These are phyloP conservation scores for Puffinus mauretanicus DNA, from an alignment of 2,113 vertebrate species.

Conservation along the genomic window DNA sequence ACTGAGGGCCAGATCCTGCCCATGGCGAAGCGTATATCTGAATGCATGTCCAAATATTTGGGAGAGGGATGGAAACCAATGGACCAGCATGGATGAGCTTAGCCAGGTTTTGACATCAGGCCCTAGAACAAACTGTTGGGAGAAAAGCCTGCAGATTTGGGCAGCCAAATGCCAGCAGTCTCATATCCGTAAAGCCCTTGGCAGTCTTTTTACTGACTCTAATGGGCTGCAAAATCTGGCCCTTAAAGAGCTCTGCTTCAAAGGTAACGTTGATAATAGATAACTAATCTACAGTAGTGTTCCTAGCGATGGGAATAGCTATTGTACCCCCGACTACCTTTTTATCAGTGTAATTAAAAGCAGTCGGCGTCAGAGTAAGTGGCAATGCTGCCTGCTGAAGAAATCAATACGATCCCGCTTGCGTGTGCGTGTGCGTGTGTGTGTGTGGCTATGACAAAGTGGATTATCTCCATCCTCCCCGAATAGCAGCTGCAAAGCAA, in stretches of 20 bases:
- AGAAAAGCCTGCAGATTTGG: not conserved
- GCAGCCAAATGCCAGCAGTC: not conserved
- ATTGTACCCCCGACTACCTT: rapidly evolving
- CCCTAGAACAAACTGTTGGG: not conserved
- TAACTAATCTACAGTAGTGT: not conserved
- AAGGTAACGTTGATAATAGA: rapidly evolving
- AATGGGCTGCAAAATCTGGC: not conserved
- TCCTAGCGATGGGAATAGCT: not conserved
- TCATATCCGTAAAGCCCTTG: rapidly evolving
- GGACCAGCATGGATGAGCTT: not conserved
- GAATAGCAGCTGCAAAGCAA: slow-evolving; percentile 4
- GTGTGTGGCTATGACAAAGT: not conserved
- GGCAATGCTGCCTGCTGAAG: not conserved
- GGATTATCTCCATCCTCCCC: slow-evolving; percentile 54
- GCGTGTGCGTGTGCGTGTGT: not conserved
- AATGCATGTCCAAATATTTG: rapidly evolving
- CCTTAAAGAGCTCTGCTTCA: not conserved
- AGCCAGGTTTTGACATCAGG: not conserved
- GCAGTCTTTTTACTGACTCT: not conserved
- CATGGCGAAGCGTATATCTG: rapidly evolving
- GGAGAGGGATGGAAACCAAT: not conserved
- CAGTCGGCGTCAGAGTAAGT: not conserved
- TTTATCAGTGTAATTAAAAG: not conserved
- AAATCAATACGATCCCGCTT: not conserved
- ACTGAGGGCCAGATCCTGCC: not conserved